Conservation (phyloP, 2,888 invertebrate species). For the Periphyllus acericola region DNA sequence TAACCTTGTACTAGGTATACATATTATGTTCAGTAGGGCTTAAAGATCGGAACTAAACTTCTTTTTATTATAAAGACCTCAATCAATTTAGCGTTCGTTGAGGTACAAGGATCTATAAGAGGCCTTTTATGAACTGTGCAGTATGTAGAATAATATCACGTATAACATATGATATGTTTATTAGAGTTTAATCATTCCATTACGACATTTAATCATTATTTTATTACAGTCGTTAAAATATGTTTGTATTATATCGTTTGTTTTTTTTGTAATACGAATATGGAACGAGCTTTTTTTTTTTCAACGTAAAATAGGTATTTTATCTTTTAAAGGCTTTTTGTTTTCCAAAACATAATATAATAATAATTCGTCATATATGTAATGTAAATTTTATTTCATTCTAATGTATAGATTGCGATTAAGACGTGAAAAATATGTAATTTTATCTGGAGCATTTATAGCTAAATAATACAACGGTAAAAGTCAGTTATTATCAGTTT, state of each 20-base stretch:
- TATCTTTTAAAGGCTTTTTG: neutral
- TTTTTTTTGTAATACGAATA: neutral
- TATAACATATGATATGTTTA: neutral
- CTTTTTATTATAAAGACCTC: constrained; percentile 38
- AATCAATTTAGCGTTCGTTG: constrained; percentile 36
- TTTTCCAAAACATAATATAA: neutral
- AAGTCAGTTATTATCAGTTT: too few species aligned
- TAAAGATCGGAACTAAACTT: constrained; percentile 41
- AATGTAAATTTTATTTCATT: too few species aligned
- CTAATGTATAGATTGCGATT: too few species aligned
- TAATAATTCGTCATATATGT: neutral
- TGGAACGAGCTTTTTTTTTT: neutral
- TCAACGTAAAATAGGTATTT: neutral
- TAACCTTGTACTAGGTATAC: constrained; percentile 33
- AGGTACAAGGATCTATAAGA: constrained; percentile 33
- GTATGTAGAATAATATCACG: neutral
- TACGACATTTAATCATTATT: neutral
- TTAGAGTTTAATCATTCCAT: neutral
- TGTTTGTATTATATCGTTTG: neutral
- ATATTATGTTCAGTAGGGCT: neutral
- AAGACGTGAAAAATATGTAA: too few species aligned
- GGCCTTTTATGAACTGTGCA: neutral
- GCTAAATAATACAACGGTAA: too few species aligned
- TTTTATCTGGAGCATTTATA: too few species aligned
- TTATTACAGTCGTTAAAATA: neutral